Evolutionary conservation across 2,113 vertebrate genomes (phyloP).

Genomic region (Lophius piscatorius): DNA sequence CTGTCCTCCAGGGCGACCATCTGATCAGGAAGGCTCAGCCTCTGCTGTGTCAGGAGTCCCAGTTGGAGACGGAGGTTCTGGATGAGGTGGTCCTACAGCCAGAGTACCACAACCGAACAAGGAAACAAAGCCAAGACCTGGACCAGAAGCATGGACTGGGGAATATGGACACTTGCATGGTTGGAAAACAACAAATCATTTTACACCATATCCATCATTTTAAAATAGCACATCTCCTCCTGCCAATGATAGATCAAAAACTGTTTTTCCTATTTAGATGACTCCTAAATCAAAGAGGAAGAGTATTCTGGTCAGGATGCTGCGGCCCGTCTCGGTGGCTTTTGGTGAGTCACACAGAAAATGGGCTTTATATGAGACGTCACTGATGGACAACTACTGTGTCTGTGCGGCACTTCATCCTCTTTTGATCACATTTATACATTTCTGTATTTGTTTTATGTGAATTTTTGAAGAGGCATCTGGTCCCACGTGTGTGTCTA

Average conservation of each 20-base stretch:
- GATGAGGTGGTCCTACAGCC: constrained; percentile 83
- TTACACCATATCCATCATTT: too few species aligned
- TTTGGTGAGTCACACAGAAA: constrained; percentile 83
- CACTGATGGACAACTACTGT: too few species aligned
- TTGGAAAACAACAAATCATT: constrained; percentile 57
- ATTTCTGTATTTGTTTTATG: too few species aligned
- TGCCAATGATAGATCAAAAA: neutral
- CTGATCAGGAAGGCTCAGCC: constrained; percentile 83
- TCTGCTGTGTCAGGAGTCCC: constrained; percentile 80
- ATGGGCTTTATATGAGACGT: neutral
- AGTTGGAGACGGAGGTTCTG: constrained; percentile 80
- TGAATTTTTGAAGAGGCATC: too few species aligned
- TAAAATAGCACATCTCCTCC: neutral
- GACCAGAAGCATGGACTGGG: constrained; percentile 78
- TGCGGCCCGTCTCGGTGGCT: constrained; percentile 92
- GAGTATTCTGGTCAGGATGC: constrained; percentile 96
- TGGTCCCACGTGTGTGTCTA: too few species aligned
- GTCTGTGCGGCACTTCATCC: too few species aligned
- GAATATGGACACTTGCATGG: constrained; percentile 87
- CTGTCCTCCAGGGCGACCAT: constrained; percentile 84
- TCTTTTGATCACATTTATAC: too few species aligned
- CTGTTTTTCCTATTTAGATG: constrained; percentile 77
- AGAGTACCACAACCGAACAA: constrained; percentile 60
- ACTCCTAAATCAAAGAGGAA: constrained; percentile 94
- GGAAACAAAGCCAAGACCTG: constrained; percentile 65